Evolutionary conservation across 2,113 vertebrate species (phyloP), one percentile per base, ranked within the genome.

Genomic region (Menura novaehollandiae): DNA sequence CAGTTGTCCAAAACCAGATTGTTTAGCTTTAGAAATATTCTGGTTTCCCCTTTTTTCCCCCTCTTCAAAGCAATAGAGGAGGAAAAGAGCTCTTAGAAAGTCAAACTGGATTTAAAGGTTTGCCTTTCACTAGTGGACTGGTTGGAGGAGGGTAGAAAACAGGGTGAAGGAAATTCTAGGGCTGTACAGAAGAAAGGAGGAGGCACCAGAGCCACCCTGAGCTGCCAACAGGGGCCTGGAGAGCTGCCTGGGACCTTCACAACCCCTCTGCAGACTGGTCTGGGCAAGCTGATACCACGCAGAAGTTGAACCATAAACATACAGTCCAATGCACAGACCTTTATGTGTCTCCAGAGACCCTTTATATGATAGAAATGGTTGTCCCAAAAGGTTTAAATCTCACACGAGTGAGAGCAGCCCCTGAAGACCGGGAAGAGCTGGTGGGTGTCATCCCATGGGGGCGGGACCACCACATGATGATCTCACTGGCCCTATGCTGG

Each of bases 401-500:
- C 71, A 76, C 0, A 0, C 0, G 3, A 60, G 15, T 33, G 41
- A 43, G 28, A 87, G 27, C 18, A 59, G 33, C 27, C 44, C 44
- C 21, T 67, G 49, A 82, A 55, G 28, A 71, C 37, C 39, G 78
- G 80, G 44, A 24, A 77, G 63, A 80, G 15, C 39, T 68, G n/a
- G 24, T 77, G 51, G 41, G 5, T 85, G 32, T 58, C 20, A 62
- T n/a, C 32, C 35, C 24, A 8, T 6, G 11, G 35, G 17, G 53
- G 30, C 15, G 82, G 62, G 66, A 47, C 19, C 24, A 15, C 24
- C 11, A 12, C 0, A 0, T 19, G 59, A 7, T 18, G 23, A 35
- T 62, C 60, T 72, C 87, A 71, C 35, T 55, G 41, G 37, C 56
- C 11, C 43, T 75, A 15, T 62, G 39, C 35, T 68, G 18, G 3